These are phyloP conservation scores for Dicrostonyx torquatus DNA, from an alignment of 2,797 vertebrate genomes.

Conservation along the genomic window DNA sequence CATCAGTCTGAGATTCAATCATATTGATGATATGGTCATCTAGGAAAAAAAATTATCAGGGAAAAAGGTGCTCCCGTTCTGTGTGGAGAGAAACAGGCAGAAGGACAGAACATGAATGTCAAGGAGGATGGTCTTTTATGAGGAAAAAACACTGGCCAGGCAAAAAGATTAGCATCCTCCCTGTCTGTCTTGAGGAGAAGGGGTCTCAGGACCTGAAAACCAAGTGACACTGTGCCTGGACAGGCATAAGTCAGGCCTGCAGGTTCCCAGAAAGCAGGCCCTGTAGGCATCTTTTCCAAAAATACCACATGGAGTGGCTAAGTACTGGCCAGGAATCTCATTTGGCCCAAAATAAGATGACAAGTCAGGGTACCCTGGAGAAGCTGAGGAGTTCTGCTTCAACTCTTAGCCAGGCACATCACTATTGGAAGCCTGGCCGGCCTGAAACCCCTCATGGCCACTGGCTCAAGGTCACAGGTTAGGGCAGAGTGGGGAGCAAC, in stretches of 20 bases:
- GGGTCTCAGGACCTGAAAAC: background rate
- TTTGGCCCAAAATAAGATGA: background rate
- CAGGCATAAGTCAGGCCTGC: background rate
- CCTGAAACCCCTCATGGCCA: background rate
- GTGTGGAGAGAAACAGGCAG: background rate
- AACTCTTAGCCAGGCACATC: background rate
- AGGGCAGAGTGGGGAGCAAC: background rate
- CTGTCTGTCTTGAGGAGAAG: background rate
- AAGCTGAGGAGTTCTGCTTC: background rate
- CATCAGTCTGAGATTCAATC: constrained; percentile 83
- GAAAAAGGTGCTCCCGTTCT: constrained; percentile 49
- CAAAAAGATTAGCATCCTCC: background rate
- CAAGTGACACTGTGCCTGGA: background rate
- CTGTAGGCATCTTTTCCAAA: background rate
- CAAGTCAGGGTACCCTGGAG: background rate
- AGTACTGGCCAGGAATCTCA: background rate
- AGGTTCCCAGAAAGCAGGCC: background rate
- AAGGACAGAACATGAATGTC: background rate
- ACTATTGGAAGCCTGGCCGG: background rate
- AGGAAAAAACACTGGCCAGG: background rate
- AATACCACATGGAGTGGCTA: background rate
- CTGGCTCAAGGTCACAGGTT: background rate
- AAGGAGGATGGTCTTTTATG: background rate
- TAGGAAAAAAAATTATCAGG: constrained; percentile 74
- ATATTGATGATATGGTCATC: constrained; percentile 76